Base-by-base conservation (phyloP, 2,888 invertebrate genomes). In the Penaeus monodon region DNA sequence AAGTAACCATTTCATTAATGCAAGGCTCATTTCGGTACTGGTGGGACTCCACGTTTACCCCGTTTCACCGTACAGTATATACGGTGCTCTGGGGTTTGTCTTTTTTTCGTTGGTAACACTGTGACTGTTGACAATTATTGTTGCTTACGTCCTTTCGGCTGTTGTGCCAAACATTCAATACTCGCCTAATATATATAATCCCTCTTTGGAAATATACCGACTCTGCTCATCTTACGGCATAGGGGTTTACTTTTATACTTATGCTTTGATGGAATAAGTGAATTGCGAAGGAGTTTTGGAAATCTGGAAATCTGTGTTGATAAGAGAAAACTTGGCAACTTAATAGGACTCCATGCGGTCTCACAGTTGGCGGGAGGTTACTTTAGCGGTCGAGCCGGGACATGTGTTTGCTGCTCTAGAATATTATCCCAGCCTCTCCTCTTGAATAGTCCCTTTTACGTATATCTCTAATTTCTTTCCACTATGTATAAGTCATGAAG, bases 271-370 rank as follows among this genome's bases (percentile, higher is more conserved):
- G 73, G 73, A 79, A 73, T 79, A 73, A 79, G 78, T 73, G 85
- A 80, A 29, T 81, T 49, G 74, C 27, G 86, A 66, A 79, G 79
- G 86, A 82, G 82, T 74, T 86, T 83, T 79, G 82, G 76, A 64
- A 86, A 86, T 86, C 82, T 86, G 86, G 86, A 86, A 86, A 86
- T 82, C 85, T 86, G 82, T 86, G 82, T 86, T 86, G 86, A 86
- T 86, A 86, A 86, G 86, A 82, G 86, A 86, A 86, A 82, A 86
- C 86, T 86, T 86, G 86, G 86, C 86, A 86, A 86, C 86, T 82
- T 86, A 86, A 82, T 86, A 86, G 86, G 82, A 86, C 86, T 77
- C 82, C 86, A 86, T 83, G 86, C 86, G 86, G 82, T 86, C 82
- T 83, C 20, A 82, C 70, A 66, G 82, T 86, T 86, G 83, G 86